These are phyloP conservation scores for Apolygus lucorum DNA, from an alignment of 1,140 invertebrate species.

Conservation along the genomic window DNA sequence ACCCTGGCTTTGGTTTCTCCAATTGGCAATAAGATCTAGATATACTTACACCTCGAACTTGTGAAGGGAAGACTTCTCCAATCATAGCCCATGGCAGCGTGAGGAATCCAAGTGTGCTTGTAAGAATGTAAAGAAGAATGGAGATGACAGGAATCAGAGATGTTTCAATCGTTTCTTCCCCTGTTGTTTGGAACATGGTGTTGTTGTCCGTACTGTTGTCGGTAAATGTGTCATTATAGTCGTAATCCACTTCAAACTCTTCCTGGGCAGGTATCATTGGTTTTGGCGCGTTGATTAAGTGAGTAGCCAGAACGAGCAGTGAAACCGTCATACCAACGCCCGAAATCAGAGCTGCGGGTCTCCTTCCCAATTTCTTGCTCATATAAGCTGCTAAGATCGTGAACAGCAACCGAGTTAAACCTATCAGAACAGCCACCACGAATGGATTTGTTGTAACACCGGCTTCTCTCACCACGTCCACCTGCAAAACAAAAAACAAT, in stretches of 20 bases:
- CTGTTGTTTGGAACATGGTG: neutral
- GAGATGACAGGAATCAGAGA: slow-evolving; percentile 43
- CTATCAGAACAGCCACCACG: slow-evolving; percentile 48
- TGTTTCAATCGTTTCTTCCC: neutral
- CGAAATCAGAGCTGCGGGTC: slow-evolving; percentile 49
- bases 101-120: slow-evolving; percentile 52
- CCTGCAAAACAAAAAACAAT: slow-evolving; percentile 32
- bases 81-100: slow-evolving; percentile 64
- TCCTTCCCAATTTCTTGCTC: slow-evolving; percentile 47
- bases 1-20: too few species aligned
- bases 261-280: neutral
- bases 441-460: slow-evolving; percentile 49
- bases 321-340: slow-evolving; percentile 51
- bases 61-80: slow-evolving; percentile 61
- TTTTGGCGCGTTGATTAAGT: slow-evolving; percentile 40
- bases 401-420: slow-evolving; percentile 45
- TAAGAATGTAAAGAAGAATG: slow-evolving; percentile 50
- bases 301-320: slow-evolving; percentile 47
- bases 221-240: neutral
- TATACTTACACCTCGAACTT: slow-evolving; percentile 50
- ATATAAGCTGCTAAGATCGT: slow-evolving; percentile 45
- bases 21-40: too few species aligned
- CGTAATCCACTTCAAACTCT: neutral
- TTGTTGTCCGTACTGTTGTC: slow-evolving; percentile 5
- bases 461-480: slow-evolving; percentile 51